Evolutionary conservation across 2,797 vertebrate genomes (phyloP), one percentile per base, ranked within the genome.

Genomic region (Trachurus trachurus): DNA sequence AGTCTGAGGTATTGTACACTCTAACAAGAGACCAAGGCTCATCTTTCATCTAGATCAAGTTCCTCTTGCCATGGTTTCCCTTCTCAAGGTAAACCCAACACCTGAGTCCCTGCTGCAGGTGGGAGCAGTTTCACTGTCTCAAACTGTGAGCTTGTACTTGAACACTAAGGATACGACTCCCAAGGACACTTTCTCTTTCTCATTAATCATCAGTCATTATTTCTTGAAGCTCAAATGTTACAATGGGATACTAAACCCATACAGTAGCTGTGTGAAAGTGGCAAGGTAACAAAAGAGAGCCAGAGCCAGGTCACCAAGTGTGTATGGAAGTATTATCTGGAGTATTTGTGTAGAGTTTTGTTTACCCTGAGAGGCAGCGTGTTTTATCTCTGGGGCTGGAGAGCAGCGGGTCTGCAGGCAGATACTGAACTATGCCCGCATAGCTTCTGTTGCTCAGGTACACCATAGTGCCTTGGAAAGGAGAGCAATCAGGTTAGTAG

Each of bases 321-420:
- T 53, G 9, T 26, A 54, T 47, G 7, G 5, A 12, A 61, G 16
- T 1, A 16, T 4, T 8, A 61, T 64, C 52, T 47, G 2, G 37
- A 52, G n/a, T n/a, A 8, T 66, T 44, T 62, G n/a, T 59, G 9
- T 49, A 7, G 19, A 19, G 44, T 53, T 2, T 26, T 59, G 29
- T 45, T 96, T 94, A 97, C 96, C 96, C 96, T 17, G 95, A 92
- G 61, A 96, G 90, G 90, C 96, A 97, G 79, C 95, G 96, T 2
- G 94, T 96, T 82, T 95, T 94, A 85, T 97, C 96, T 80, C 95
- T 93, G 0, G 96, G 96, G 87, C 91, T 96, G 88, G 95, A 94
- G 67, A 93, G 53, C 63, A 92, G 81, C 2, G 94, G 91, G 75
- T 94, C 91, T 31, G 94, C 96, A 56, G 94, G 95, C 42, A 95